Evolutionary conservation across 1,140 invertebrate species (phyloP), one percentile per base, ranked within the genome.

Genomic region (Adoxophyes honmai): DNA sequence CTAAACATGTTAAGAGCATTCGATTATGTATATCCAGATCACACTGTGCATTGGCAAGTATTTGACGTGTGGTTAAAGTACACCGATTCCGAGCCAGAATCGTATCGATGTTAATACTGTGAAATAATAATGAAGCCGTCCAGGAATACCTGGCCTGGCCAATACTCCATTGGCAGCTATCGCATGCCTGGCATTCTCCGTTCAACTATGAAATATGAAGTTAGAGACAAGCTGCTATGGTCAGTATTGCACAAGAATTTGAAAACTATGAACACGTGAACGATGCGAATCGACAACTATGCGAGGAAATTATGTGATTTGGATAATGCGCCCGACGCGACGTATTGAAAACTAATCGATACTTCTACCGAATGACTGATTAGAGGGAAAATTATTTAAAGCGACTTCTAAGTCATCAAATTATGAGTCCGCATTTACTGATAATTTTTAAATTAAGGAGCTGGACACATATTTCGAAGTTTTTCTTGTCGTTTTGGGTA

Each of bases 121-220:
- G 60, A 70, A 73, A 75, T 81, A 76, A 78, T 80, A 81, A 83
- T 79, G 78, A 80, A 78, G 66, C 65, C 62, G 62, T 64, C 72
- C 70, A 74, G 68, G 70, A 76, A 81, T 73, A 70, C 66, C 66
- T 62, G 52, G 42, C 59, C 61, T 74, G 74, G 71, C 78, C 75
- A 80, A 75, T 77, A 79, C 67, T 69, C 68, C 68, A 63, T 67
- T 66, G 67, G 64, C 55, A 60, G 59, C 60, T 66, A 61, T 72
- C 62, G 74, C 76, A 73, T 79, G 74, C 75, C 72, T 53, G 59
- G 55, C 72, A 74, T 80, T 70, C 78, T 58, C 33, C 59, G 53
- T 44, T 57, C 65, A 64, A 72, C 66, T 73, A 80, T 78, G 75
- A 75, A 75, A 73, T 78, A 75, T 77, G 68, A 64, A 78, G 67